Evolutionary conservation across 2,113 vertebrate genomes (phyloP).

Genomic region (Thermophis baileyi): DNA sequence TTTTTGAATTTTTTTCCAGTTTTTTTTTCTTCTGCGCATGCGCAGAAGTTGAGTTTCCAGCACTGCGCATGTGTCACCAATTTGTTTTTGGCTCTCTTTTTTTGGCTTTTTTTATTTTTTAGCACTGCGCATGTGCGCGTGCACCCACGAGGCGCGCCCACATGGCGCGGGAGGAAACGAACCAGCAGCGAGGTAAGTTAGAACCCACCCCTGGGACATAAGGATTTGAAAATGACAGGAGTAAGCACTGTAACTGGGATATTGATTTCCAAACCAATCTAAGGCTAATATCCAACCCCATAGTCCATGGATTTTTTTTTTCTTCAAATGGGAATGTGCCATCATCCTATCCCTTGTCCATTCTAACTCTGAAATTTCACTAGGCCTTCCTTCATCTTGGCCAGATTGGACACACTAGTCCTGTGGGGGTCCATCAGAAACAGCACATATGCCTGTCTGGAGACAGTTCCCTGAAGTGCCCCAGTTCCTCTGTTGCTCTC

Average conservation of each 20-base stretch:
- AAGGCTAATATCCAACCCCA: not conserved
- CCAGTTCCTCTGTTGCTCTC: not conserved
- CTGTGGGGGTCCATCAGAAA: not conserved
- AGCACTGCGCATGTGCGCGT: too few species aligned
- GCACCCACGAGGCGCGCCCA: too few species aligned
- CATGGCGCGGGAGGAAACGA: too few species aligned
- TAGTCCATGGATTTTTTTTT: not conserved
- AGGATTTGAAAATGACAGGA: not conserved
- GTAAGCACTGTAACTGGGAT: not conserved
- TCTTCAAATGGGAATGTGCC: not conserved
- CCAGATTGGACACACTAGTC: not conserved
- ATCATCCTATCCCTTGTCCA: not conserved
- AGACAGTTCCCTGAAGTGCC: not conserved
- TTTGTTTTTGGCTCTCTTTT: too few species aligned
- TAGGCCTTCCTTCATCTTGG: not conserved
- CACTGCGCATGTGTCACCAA: too few species aligned
- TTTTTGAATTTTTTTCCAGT: too few species aligned
- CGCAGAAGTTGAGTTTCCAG: too few species aligned
- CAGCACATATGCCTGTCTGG: not conserved
- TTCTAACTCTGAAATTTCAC: not conserved
- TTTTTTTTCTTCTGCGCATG: too few species aligned
- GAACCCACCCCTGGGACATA: too few species aligned
- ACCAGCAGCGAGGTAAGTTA: too few species aligned
- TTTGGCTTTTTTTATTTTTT: too few species aligned
- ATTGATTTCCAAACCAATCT: not conserved